These are phyloP conservation scores for Anseranas semipalmata DNA, from an alignment of 2,113 vertebrate genomes.

Conservation along the genomic window DNA sequence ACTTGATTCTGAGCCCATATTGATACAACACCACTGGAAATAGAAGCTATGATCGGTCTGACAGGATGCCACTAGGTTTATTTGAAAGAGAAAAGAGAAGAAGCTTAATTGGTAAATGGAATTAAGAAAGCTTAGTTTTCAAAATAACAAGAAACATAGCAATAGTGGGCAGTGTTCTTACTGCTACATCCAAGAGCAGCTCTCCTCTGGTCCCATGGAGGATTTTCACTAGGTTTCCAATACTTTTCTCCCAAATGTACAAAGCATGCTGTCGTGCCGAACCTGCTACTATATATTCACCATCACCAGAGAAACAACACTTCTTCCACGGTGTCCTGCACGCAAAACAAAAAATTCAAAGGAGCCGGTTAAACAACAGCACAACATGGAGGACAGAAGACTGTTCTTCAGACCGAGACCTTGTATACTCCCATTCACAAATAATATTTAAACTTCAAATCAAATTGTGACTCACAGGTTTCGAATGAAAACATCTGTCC, in stretches of 20 bases:
- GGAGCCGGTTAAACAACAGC: neutral
- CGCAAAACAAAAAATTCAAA: neutral
- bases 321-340: slow-evolving; percentile 96
- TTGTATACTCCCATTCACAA: neutral
- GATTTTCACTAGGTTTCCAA: slow-evolving; percentile 97
- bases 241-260: slow-evolving; percentile 99
- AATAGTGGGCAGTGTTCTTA: slow-evolving; percentile 67
- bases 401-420: neutral
- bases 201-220: slow-evolving; percentile 95
- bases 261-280: slow-evolving; percentile 95
- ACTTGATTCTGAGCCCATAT: slow-evolving; percentile 99
- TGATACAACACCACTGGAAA: slow-evolving; percentile 97
- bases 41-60: slow-evolving; percentile 95
- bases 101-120: neutral
- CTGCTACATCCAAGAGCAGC: slow-evolving; percentile 93
- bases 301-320: slow-evolving; percentile 97
- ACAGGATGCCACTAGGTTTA: slow-evolving; percentile 93
- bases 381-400: accelerated
- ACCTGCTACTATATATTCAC: slow-evolving; percentile 96
- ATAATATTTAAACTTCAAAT: neutral
- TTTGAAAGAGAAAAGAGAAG: neutral
- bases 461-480: accelerated
- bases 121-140: neutral
- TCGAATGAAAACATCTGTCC: accelerated
- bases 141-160: accelerated